Evolutionary conservation across 2,113 vertebrate species (phyloP), one percentile per base, ranked within the genome.

Genomic region (Solea senegalensis): DNA sequence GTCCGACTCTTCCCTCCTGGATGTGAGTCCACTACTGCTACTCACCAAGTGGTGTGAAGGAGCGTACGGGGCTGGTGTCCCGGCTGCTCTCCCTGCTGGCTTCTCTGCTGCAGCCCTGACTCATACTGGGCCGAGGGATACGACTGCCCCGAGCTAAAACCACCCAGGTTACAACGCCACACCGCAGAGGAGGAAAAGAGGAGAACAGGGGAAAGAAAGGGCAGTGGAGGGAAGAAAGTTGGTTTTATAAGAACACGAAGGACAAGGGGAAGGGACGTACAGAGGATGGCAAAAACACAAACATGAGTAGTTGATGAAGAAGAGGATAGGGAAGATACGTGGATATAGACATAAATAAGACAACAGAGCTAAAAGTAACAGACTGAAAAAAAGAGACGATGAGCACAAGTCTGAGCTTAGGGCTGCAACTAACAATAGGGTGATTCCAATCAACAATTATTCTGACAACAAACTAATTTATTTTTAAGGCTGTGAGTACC

Each of bases 51-150:
- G 97, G 96, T 15, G 95, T 95, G 85, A 98, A 98, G 90, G 97
- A 97, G 88, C 97, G 97, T 69, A 97, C 93, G 77, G 97, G 97
- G 93, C 97, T 99, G 44, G 97, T 94, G 93, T 99, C 97, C 92
- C 97, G 94, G 95, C 97, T 99, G 90, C 97, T 99, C 90, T 99
- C 97, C 58, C 97, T 95, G 92, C 97, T 99, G 91, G 97, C 96
- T 89, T 99, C 97, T 87, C 97, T 94, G 94, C 97, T 99, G 95
- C 97, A 99, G 71, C 97, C 97, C 94, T 99, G 97, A 95, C 97
- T 99, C 95, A 98, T 95, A 92, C 97, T 99, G 91, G 97, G 97
- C 62, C 97, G 96, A 82, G 97, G 97, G 91, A 99, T 98, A 84
- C 97, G 97, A 90, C 97, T 99, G 93, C 96, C 96, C 89, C 95